phyloP scores from a whole-genome alignment of 2,113 vertebrate species.

The Orycteropus afer region DNA sequence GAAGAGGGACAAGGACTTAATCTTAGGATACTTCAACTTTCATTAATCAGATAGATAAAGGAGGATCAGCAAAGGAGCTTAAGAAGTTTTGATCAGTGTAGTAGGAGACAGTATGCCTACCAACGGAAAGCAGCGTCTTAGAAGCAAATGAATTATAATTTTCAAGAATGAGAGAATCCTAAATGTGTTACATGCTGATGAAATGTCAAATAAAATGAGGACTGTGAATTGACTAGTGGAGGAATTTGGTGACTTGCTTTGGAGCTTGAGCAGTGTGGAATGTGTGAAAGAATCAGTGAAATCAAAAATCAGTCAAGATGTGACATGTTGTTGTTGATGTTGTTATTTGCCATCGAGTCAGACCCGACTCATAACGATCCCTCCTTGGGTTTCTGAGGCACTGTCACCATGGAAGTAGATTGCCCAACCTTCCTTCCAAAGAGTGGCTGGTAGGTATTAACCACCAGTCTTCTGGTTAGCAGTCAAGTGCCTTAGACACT shows the following conservation, averaged over 20 bases:
- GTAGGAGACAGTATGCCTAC: background rate
- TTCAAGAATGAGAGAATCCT: background rate
- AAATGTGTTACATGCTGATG: background rate
- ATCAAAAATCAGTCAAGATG: background rate
- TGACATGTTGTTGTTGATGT: too few relatives aligned
- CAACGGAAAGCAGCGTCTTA: background rate
- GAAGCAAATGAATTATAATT: conserved; percentile 1
- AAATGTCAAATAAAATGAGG: background rate
- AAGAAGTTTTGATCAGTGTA: background rate
- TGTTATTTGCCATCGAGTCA: too few relatives aligned
- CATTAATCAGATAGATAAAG: background rate
- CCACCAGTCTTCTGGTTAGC: too few relatives aligned
- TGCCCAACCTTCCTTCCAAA: too few relatives aligned
- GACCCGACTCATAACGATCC: too few relatives aligned
- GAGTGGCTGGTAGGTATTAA: too few relatives aligned
- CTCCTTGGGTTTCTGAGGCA: too few relatives aligned
- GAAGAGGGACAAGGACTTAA: background rate
- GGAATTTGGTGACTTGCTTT: background rate
- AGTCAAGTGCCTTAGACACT: too few relatives aligned
- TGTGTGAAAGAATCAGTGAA: background rate
- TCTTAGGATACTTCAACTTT: background rate
- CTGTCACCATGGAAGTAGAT: too few relatives aligned
- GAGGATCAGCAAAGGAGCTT: background rate
- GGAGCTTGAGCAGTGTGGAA: background rate
- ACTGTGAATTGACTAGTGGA: background rate